Conservation (phyloP, 2,113 vertebrate genomes). For the Mungos mungo region DNA sequence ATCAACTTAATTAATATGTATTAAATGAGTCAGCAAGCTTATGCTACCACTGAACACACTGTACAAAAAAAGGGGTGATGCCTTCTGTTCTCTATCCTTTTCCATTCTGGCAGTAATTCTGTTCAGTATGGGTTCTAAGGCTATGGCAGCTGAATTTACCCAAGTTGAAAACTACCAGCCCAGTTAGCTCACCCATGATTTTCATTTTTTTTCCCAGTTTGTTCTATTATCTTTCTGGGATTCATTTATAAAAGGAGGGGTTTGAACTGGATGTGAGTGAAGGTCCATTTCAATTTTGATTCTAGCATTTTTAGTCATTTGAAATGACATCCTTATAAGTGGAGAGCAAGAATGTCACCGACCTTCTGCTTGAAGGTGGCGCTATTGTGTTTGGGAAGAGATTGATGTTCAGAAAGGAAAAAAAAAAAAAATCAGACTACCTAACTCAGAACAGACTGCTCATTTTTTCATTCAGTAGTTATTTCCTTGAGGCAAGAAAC, state of each 20-base stretch:
- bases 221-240: not conserved
- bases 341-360: not conserved
- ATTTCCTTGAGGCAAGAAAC: not conserved
- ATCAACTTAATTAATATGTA: not conserved
- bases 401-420: not conserved
- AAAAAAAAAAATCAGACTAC: not conserved
- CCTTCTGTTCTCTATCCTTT: conserved; percentile 1
- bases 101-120: not conserved
- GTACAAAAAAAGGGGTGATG: not conserved
- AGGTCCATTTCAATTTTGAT: not conserved
- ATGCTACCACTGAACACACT: not conserved
- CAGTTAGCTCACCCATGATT: not conserved
- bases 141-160: not conserved
- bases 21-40: not conserved
- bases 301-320: not conserved
- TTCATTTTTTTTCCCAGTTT: not conserved
- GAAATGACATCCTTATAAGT: not conserved
- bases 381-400: not conserved
- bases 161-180: not conserved
- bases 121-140: not conserved
- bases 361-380: not conserved
- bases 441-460: not conserved
- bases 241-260: not conserved
- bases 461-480: not conserved
- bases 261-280: not conserved